phyloP scores from a whole-genome alignment of 2,888 invertebrate species.

The Proisotoma minuta region DNA sequence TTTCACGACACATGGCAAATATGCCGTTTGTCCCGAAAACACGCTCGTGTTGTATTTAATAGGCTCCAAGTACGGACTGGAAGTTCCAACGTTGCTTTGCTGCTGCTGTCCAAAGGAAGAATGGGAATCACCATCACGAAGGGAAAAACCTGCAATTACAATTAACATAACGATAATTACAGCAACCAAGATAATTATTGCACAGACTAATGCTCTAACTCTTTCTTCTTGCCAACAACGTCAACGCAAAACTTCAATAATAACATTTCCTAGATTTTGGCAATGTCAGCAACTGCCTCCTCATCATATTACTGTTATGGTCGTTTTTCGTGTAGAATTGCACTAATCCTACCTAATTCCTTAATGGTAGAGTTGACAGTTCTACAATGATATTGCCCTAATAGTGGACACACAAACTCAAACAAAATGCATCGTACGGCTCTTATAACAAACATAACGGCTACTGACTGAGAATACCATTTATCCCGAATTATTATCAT shows the following conservation, averaged over 20 bases:
- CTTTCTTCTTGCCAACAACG: too few species aligned
- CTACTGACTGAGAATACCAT: too few species aligned
- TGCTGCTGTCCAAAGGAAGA: neutral
- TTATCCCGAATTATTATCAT: too few species aligned
- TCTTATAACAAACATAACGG: too few species aligned
- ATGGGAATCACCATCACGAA: neutral
- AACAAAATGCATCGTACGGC: too few species aligned
- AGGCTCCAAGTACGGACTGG: slow-evolving; percentile 36
- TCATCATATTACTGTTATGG: neutral
- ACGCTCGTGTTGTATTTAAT: slow-evolving; percentile 41
- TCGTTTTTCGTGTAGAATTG: neutral
- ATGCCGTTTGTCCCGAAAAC: slow-evolving; percentile 45
- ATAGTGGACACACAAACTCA: too few species aligned
- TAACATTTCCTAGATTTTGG: neutral
- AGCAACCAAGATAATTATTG: neutral
- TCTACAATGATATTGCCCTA: too few species aligned
- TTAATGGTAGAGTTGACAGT: too few species aligned
- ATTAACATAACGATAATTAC: slow-evolving; percentile 12
- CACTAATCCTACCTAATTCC: too few species aligned
- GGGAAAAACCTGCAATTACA: slow-evolving; percentile 25
- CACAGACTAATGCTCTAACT: neutral
- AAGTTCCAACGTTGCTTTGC: slow-evolving; percentile 7
- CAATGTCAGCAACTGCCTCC: neutral
- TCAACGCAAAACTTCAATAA: neutral
- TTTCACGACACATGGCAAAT: slow-evolving; percentile 45